Base-by-base conservation (phyloP, 2,888 invertebrate species). In the Thumatha senex region DNA sequence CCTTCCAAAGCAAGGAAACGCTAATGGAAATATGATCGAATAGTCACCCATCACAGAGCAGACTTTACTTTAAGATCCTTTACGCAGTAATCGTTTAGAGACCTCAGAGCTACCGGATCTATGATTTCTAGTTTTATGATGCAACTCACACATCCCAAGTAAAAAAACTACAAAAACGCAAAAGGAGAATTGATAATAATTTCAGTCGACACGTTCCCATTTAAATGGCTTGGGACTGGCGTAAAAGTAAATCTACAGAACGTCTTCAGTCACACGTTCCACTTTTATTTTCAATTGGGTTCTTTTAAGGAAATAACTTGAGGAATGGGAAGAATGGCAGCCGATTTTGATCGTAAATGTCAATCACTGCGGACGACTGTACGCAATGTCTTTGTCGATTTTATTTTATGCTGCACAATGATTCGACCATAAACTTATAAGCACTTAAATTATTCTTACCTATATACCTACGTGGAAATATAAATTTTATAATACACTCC, bases 161-260 rank as follows among this genome's bases (percentile, higher is more conserved):
- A 24, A 24, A 24, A 24, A 24, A 24, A 4, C 18, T 2, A 24
- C 18, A 5, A 24, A 24, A 34, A 36, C 49, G 45, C 49, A 48
- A 53, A 55, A 56, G 56, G 43, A 30, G 33, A 40, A 51, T 51
- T 51, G 54, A 42, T 58, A 64, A 64, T 61, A 61, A 56, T 61
- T 51, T 55, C 35, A 52, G 58, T 66, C 54, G 55, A 43, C 63
- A 66, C 63, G 65, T 62, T 61, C 52, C 60, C 61, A 56, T 54
- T 62, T 58, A 62, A 68, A 66, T 61, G 61, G 43, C 56, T 48
- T 14, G 54, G 48, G 51, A 41, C 43, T 42, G 44, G 54, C 59
- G 58, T 72, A 69, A 72, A 67, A 73, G 71, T 72, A 74, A 79
- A 77, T 70, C 71, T 68, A 58, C 66, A 67, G 65, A 70, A 72